Conservation (phyloP, 1,140 invertebrate genomes). For the Lamellibrachia luymesi region DNA sequence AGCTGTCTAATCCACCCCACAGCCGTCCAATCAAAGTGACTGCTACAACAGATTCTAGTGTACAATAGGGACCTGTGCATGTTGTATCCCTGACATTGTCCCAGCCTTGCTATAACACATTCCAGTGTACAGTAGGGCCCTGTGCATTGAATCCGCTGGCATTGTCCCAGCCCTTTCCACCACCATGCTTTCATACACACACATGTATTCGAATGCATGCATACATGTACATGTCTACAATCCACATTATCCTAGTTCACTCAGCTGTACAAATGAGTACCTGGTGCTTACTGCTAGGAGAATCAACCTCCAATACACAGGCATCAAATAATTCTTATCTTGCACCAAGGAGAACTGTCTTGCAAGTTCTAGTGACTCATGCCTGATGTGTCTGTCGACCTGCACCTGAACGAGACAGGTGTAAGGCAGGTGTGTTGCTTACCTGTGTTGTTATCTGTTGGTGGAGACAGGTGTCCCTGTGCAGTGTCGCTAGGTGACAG, state of each 20-base stretch:
- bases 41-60: not conserved
- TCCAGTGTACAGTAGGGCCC: not conserved
- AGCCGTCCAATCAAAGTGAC: too few relatives aligned
- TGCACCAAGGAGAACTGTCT: not conserved
- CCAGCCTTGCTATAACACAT: not conserved
- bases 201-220: too few relatives aligned
- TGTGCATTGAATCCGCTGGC: not conserved
- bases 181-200: too few relatives aligned
- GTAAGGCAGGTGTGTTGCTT: not conserved
- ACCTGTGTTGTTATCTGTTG: conserved; percentile 3
- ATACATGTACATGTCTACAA: too few relatives aligned
- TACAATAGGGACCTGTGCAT: not conserved
- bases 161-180: not conserved
- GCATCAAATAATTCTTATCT: not conserved
- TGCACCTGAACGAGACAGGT: not conserved
- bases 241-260: too few relatives aligned
- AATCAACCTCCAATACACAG: too few relatives aligned
- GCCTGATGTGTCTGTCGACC: not conserved
- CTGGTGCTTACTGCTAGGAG: too few relatives aligned
- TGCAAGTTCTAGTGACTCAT: not conserved
- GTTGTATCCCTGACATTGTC: not conserved
- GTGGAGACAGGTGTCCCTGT: not conserved
- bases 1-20: too few relatives aligned
- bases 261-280: too few relatives aligned
- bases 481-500: not conserved